phyloP scores from a whole-genome alignment of 2,888 invertebrate species.

The Sialis lutaria region DNA sequence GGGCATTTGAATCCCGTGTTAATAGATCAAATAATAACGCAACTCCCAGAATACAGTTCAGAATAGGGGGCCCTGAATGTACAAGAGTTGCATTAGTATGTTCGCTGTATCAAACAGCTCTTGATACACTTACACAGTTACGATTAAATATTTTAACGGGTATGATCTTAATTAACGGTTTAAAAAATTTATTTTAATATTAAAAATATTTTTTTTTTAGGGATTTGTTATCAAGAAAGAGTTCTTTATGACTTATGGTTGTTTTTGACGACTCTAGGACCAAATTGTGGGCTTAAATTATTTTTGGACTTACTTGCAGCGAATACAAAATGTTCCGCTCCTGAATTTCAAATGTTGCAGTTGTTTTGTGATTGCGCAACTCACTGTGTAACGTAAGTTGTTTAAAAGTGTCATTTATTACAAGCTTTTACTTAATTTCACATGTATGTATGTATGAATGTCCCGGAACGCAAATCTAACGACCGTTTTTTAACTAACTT shows the following conservation, averaged over 20 bases:
- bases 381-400: slow-evolving; percentile 87
- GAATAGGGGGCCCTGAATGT: slow-evolving; percentile 65
- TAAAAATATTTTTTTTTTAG: slow-evolving; percentile 37
- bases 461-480: too few species aligned
- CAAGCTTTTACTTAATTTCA: neutral
- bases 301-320: slow-evolving; percentile 71
- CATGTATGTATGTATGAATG: neutral
- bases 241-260: slow-evolving; percentile 83
- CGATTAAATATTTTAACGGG: slow-evolving; percentile 86
- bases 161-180: slow-evolving; percentile 18
- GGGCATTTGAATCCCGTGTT: slow-evolving; percentile 36
- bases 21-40: slow-evolving; percentile 33
- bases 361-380: slow-evolving; percentile 90
- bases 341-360: slow-evolving; percentile 85
- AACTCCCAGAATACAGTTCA: slow-evolving; percentile 47
- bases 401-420: neutral
- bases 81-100: slow-evolving; percentile 74
- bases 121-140: slow-evolving; percentile 78
- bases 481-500: too few species aligned
- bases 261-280: slow-evolving; percentile 74
- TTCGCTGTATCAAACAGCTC: slow-evolving; percentile 79
- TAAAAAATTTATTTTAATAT: neutral
- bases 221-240: slow-evolving; percentile 84
- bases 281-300: slow-evolving; percentile 73
- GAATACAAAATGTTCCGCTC: slow-evolving; percentile 63